A percentile compares a stretch with the other conserved stretches of the same genome.
Evolutionary conservation across 2,888 invertebrate genomes (phyloP).

Genomic region (Tridacna gigas): DNA sequence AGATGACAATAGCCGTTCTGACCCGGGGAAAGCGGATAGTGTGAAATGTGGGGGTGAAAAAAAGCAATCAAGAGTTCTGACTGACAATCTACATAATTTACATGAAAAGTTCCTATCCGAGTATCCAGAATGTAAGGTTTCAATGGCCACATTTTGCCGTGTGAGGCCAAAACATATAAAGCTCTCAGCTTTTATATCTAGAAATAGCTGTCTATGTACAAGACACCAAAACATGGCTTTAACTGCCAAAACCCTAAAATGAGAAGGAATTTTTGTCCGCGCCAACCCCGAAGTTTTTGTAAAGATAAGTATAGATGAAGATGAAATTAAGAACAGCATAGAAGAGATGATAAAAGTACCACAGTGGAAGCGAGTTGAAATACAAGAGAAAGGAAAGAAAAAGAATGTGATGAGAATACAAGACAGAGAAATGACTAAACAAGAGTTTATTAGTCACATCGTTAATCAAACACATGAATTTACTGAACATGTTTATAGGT

Average conservation of each 20-base stretch:
- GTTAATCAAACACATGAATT: conserved; percentile 41
- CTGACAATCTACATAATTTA: conserved; percentile 47
- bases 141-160: conserved; percentile 40
- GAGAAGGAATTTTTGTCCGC: conserved; percentile 19
- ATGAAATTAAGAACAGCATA: conserved; percentile 7
- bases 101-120: conserved; percentile 44
- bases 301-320: conserved; percentile 9
- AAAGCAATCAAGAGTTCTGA: conserved; percentile 39
- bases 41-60: conserved; percentile 18
- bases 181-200: conserved; percentile 20
- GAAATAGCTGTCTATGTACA: conserved; percentile 33
- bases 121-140: conserved; percentile 33
- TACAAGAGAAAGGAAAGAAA: conserved; percentile 29
- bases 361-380: conserved; percentile 33
- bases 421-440: conserved; percentile 18
- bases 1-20: conserved; percentile 43
- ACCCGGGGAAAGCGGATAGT: conserved; percentile 40
- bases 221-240: conserved; percentile 50
- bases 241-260: conserved; percentile 20
- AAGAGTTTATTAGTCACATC: conserved; percentile 29
- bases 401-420: conserved; percentile 32
- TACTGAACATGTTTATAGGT: conserved; percentile 39
- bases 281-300: conserved; percentile 32
- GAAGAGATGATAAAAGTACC: conserved; percentile 11
- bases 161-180: conserved; percentile 30